Percentiles rank a stretch among this genome's conserved stretches.
Conservation (phyloP, 2,888 invertebrate species). For the Netelia melanura region DNA sequence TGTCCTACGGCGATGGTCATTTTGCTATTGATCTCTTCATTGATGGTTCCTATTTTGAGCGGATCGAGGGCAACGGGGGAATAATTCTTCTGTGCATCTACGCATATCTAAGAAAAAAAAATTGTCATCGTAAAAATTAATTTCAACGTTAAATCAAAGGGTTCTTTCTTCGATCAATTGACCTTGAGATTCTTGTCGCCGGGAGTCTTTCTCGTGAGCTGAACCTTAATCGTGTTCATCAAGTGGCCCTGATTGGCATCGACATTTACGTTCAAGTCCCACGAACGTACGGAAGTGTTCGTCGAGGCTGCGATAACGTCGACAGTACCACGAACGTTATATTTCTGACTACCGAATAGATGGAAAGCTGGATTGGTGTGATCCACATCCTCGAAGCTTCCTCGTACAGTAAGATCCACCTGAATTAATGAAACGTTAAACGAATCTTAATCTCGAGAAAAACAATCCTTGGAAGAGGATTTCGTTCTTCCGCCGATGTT, state of each 20-base stretch:
- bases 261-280: slow-evolving; percentile 79
- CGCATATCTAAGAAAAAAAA: slow-evolving; percentile 76
- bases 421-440: slow-evolving; percentile 53
- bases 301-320: slow-evolving; percentile 77
- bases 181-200: slow-evolving; percentile 81
- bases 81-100: slow-evolving; percentile 81
- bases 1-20: slow-evolving; percentile 78
- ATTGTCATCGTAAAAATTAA: background rate
- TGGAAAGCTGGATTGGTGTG: slow-evolving; percentile 64
- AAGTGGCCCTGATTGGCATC: slow-evolving; percentile 79
- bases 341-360: slow-evolving; percentile 56
- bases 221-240: slow-evolving; percentile 76
- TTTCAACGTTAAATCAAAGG: background rate
- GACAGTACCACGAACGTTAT: slow-evolving; percentile 76
- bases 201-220: slow-evolving; percentile 78
- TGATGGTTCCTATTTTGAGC: slow-evolving; percentile 67
- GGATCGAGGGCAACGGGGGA: slow-evolving; percentile 61
- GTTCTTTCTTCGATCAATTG: slow-evolving; percentile 2
- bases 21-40: slow-evolving; percentile 78
- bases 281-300: slow-evolving; percentile 74
- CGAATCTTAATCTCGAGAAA: background rate
- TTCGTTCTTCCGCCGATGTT: background rate
- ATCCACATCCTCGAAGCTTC: slow-evolving; percentile 73
- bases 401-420: slow-evolving; percentile 77
- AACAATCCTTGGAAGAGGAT: background rate